Evolutionary conservation across 2,113 vertebrate genomes (phyloP), one percentile per base, ranked within the genome.

Genomic region (Bagarius yarrelli): DNA sequence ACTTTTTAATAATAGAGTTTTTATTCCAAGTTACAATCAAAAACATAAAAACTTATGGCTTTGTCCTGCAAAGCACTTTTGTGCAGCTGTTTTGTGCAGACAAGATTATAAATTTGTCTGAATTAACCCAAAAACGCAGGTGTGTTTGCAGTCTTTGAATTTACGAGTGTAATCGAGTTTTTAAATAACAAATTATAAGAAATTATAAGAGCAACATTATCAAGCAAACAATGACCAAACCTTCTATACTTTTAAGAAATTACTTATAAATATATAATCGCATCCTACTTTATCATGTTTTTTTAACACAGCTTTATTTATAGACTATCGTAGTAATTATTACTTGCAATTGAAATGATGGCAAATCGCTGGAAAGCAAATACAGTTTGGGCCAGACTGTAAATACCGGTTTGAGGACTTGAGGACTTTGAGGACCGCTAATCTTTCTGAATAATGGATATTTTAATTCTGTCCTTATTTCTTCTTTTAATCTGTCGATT

Each of bases 361-460:
- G 1, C 15, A 55, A 55, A 21, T 55, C 21, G 18, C 6, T 55
- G n/a, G 23, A 60, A 25, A 60, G 57, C 57, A 60, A 25, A 60
- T 60, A 60, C 13, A 25, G 57, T 25, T 60, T 60, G 11, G n/a
- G n/a, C 12, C n/a, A 60, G 3, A 25, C n/a, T 27, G 23, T 27
- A 4, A 40, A 40, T 60, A 27, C 11, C 14, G 57, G 23, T 60
- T 27, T 12, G 27, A 57, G 5, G 4, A 57, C n/a, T n/a, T n/a
- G n/a, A 18, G 0, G 0, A 11, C n/a, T n/a, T 1, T 59, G n/a
- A 8, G n/a, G n/a, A 25, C 11, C 23, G n/a, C 1, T 21, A 4
- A 3, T 25, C 56, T 59, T 8, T 1, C 56, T 30, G 27, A 30
- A n/a, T 63, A 27, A 13, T 32, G 27, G 18, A 5, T 30, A 40